Base-by-base conservation (phyloP, 2,797 vertebrate genomes). In the Lithobates pipiens region DNA sequence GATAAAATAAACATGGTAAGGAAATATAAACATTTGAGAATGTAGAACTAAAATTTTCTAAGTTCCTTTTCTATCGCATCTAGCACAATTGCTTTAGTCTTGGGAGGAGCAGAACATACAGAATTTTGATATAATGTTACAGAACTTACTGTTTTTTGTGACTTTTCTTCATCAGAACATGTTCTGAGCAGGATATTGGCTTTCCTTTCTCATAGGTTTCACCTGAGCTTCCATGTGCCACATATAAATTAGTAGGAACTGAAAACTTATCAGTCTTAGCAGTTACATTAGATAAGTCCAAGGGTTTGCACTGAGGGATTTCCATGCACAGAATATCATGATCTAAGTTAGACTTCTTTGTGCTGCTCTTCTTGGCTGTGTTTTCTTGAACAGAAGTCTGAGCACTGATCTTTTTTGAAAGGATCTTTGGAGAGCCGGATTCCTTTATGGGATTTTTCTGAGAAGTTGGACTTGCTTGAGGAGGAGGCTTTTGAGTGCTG, bases 91-190 rank as follows among this genome's bases (percentile, higher is more conserved):
- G 44, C 10, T 46, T 46, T 13, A 46, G 44, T 54, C 50, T 54
- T 18, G 3, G 50, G 15, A 0, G 13, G 16, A 54, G 50, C 50
- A 36, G 15, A 32, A 5, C 10, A 36, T 39, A 54, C 16, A 16
- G 50, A 54, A 16, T 4, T 6, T 16, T 5, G 13, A 18, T 46
- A 74, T 39, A n/a, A 46, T 46, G 34, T 63, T 93, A 10, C 90
- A 88, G 8, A 90, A 95, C 95, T 2, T 92, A 95, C 95, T 94
- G 93, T 73, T 93, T 89, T 74, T 88, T 94, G 57, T 91, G 86
- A 50, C 90, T 16, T 27, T 91, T 95, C 86, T 90, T 94, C 18
- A 92, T 77, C 16, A 94, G 92, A 0, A 69, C 89, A 0, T 92
- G 85, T 85, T 95, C 93, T 0, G 94, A 92, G 89, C 92, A 93